These are phyloP conservation scores for Gallinago paraguaiae DNA, from an alignment of 2,113 vertebrate species.

Conservation along the genomic window DNA sequence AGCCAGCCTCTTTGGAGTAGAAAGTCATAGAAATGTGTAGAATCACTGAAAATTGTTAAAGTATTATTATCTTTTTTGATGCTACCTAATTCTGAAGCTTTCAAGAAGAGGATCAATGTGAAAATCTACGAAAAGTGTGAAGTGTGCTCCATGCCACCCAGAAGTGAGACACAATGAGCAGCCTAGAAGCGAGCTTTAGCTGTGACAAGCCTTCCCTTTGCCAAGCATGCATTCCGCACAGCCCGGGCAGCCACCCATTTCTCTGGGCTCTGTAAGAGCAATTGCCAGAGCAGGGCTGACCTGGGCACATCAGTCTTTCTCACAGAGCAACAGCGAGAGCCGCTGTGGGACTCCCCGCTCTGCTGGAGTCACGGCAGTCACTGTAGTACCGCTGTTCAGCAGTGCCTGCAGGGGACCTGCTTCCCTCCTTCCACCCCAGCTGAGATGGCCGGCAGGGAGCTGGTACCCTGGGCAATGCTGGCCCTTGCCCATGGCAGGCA, in stretches of 20 bases:
- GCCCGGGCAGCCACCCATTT: fast-evolving
- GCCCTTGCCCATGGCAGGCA: background rate
- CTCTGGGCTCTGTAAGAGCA: background rate
- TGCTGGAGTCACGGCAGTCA: background rate
- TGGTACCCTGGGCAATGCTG: background rate
- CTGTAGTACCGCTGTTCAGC: fast-evolving
- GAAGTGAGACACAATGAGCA: background rate
- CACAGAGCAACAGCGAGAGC: background rate
- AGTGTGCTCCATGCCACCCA: background rate
- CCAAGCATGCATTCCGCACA: background rate
- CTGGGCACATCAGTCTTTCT: background rate
- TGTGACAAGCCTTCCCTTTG: background rate
- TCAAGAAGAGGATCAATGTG: background rate
- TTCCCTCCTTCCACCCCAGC: background rate
- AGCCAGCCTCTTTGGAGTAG: background rate
- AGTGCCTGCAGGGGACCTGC: background rate
- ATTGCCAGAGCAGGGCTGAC: background rate
- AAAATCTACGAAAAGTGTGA: background rate
- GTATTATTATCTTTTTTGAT: background rate
- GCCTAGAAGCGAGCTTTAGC: background rate
- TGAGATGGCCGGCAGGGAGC: background rate
- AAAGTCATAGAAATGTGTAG: background rate
- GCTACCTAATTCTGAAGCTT: background rate
- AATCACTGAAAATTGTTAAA: background rate
- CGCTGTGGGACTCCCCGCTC: background rate